A percentile compares a stretch with the other conserved stretches of the same genome.
Conservation (phyloP, 2,888 invertebrate species). For the Tachina fera region DNA sequence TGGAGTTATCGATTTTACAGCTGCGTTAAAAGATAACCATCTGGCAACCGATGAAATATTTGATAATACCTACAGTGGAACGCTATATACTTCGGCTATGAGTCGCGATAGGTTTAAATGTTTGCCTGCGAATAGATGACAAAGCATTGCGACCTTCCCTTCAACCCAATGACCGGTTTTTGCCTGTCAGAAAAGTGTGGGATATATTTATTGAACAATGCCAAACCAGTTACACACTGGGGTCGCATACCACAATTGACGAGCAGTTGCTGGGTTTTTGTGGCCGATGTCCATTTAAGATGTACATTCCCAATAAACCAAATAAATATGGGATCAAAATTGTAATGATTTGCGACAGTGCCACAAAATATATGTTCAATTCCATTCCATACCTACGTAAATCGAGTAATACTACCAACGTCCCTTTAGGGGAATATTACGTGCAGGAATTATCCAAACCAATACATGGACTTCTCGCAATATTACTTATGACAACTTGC, state of each 20-base stretch:
- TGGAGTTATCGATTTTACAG: constrained; percentile 23
- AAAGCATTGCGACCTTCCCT: constrained; percentile 51
- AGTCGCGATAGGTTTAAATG: constrained; percentile 72
- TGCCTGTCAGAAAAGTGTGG: constrained; percentile 65
- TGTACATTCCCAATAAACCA: no score
- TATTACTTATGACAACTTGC: no score
- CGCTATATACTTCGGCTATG: no score
- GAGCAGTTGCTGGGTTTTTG: constrained; percentile 69
- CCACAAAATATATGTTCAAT: no score
- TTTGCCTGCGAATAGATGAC: constrained; percentile 69
- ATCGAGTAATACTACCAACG: constrained; percentile 17
- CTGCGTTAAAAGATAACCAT: constrained; percentile 40
- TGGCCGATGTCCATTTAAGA: no score
- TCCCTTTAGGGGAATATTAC: constrained; percentile 52
- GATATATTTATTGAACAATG: constrained; percentile 56
- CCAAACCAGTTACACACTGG: constrained; percentile 57
- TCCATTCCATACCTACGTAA: constrained; percentile 47
- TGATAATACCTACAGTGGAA: constrained; percentile 65
- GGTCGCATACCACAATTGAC: constrained; percentile 62
- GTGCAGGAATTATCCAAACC: constrained; percentile 30
- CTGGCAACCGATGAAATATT: constrained; percentile 43
- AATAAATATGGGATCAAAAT: no score
- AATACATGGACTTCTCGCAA: constrained; percentile 34
- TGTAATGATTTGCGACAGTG: no score
- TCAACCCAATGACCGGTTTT: constrained; percentile 51